These are phyloP conservation scores for Jaculus jaculus DNA, from an alignment of 2,113 vertebrate species.

Conservation along the genomic window DNA sequence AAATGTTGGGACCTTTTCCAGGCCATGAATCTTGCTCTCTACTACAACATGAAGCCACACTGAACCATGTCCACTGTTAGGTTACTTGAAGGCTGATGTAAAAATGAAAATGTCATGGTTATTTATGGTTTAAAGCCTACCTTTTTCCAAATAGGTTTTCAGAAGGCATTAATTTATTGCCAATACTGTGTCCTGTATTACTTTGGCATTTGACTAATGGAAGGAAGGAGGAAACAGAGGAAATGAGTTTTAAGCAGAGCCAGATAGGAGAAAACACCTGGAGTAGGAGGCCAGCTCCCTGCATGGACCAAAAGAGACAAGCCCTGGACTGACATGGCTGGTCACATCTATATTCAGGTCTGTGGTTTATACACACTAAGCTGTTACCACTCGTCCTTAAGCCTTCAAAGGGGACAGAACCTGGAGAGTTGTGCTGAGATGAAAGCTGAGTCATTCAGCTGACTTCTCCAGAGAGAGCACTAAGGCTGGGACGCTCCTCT, in stretches of 20 bases:
- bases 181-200: conserved; percentile 28
- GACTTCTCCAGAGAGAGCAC: background rate
- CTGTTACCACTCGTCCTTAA: background rate
- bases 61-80: conserved; percentile 68
- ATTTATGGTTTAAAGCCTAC: conserved; percentile 66
- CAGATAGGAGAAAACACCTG: background rate
- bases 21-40: conserved; percentile 59
- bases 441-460: background rate
- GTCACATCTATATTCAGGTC: background rate
- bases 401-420: background rate
- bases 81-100: conserved; percentile 70
- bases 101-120: conserved; percentile 75
- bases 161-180: conserved; percentile 68
- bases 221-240: background rate
- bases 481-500: background rate
- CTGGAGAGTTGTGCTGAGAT: background rate
- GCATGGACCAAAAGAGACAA: background rate
- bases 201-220: conserved; percentile 63
- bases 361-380: background rate
- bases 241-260: background rate
- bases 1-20: conserved; percentile 48
- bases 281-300: background rate
- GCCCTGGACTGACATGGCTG: too few species aligned
- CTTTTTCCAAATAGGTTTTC: conserved; percentile 65
- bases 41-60: conserved; percentile 1